phyloP scores from a whole-genome alignment of 2,113 vertebrate genomes.

The Petaurus breviceps region DNA sequence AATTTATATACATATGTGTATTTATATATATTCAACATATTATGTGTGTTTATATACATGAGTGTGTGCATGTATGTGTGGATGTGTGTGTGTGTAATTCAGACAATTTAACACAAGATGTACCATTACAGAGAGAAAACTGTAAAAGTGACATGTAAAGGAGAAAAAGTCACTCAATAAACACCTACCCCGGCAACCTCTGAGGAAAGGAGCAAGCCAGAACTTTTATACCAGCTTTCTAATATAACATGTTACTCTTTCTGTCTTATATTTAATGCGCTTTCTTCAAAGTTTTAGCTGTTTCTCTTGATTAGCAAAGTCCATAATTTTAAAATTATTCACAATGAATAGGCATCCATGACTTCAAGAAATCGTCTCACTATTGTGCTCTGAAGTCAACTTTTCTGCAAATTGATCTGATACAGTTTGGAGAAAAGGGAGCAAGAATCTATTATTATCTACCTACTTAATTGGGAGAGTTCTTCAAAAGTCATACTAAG shows the following conservation, averaged over 20 bases:
- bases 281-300: neutral
- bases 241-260: neutral
- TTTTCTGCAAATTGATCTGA: neutral
- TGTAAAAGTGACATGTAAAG: neutral
- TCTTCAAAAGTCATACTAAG: neutral
- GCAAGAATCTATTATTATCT: neutral
- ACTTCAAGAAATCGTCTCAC: neutral
- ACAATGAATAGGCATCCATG: neutral
- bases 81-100: neutral
- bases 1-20: no score
- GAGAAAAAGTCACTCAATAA: neutral
- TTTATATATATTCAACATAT: no score
- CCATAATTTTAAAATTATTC: neutral
- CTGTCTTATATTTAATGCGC: neutral
- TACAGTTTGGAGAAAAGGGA: neutral
- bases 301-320: neutral
- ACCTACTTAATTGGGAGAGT: neutral
- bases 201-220: neutral
- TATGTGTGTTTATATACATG: no score
- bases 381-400: neutral
- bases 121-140: neutral
- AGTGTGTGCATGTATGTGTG: no score
- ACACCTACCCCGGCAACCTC: neutral
- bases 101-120: neutral
- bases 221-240: neutral